Percentiles rank a stretch among this genome's conserved stretches.
Conservation (phyloP, 2,888 invertebrate genomes). For the Melitaea athalia region DNA sequence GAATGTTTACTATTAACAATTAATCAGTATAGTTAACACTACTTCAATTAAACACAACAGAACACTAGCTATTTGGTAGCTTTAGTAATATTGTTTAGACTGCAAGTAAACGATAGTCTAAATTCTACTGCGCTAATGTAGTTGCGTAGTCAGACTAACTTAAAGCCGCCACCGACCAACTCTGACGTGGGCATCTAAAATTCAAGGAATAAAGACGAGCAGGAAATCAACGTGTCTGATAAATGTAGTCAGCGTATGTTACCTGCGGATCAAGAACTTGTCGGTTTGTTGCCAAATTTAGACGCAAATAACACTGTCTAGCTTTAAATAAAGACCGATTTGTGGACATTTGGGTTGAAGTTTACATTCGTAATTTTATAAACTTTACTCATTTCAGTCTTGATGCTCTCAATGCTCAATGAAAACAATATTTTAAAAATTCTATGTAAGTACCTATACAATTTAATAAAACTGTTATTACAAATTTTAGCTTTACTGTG, state of each 20-base stretch:
- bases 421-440: too few species aligned
- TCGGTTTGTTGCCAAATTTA: slow-evolving; percentile 53
- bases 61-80: background rate
- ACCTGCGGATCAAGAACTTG: slow-evolving; percentile 58
- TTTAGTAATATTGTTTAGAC: slow-evolving; percentile 41
- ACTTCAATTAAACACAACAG: background rate
- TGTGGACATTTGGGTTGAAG: slow-evolving; percentile 37
- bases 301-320: slow-evolving; percentile 51
- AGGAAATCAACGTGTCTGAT: slow-evolving; percentile 58
- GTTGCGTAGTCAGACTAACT: slow-evolving; percentile 64
- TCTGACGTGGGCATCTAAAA: slow-evolving; percentile 68
- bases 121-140: slow-evolving; percentile 47
- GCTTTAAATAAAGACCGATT: slow-evolving; percentile 56
- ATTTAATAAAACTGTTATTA: too few species aligned
- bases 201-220: slow-evolving; percentile 67
- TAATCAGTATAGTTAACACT: background rate
- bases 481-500: too few species aligned
- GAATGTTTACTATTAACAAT: slow-evolving; percentile 33
- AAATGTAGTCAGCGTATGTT: slow-evolving; percentile 52
- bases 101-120: slow-evolving; percentile 54
- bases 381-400: background rate
- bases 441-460: too few species aligned
- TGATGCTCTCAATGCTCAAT: too few species aligned
- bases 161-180: slow-evolving; percentile 56
- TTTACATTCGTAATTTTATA: background rate